Base-by-base conservation (phyloP, 1,140 invertebrate species). In the Asbolus verrucosus region DNA sequence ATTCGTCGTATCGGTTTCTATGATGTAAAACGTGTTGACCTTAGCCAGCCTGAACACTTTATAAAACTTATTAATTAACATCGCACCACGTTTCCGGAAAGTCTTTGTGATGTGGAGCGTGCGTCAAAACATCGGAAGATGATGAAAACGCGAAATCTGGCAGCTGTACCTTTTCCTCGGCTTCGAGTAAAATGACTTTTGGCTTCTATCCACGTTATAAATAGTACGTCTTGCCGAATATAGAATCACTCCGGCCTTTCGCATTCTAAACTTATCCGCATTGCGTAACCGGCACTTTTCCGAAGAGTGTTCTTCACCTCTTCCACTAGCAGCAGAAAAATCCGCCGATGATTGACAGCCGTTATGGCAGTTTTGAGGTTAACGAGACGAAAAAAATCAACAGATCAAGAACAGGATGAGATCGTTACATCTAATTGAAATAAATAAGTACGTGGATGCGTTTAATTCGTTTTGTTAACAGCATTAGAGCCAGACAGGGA, bases 11-110 rank as follows among this genome's bases (percentile, higher is more conserved):
- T 46, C 16, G 41, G 18, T 46, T n/a, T 54, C 21, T 54, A 11
- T 54, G 46, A 54, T 54, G 46, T 27, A 54, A 54, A 54, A 54
- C 46, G 46, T 30, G 46, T 54, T 54, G 46, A 54, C 46, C 46
- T 54, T 54, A 54, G 46, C 21, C 46, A 27, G 9, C 41, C 16
- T 46, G 1, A 19, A 6, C 6, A 9, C 13, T 43, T 16, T 43
- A 43, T 24, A 36, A 36, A 36, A 36, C 5, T 8, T 36, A 36
- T 36, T 36, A 36, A 36, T 36, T 36, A 11, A n/a, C 27, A 30
- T 30, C 11, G 21, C 15, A 6, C 11, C 9, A 8, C 9, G 21
- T 54, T 54, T 54, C 46, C 46, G 46, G 46, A 54, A 46, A 18
- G 19, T 54, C 46, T 54, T n/a, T 54, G 27, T 54, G n/a, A 54